Evolutionary conservation across 2,888 invertebrate genomes (phyloP).

Genomic region (Strigamia crassipes): DNA sequence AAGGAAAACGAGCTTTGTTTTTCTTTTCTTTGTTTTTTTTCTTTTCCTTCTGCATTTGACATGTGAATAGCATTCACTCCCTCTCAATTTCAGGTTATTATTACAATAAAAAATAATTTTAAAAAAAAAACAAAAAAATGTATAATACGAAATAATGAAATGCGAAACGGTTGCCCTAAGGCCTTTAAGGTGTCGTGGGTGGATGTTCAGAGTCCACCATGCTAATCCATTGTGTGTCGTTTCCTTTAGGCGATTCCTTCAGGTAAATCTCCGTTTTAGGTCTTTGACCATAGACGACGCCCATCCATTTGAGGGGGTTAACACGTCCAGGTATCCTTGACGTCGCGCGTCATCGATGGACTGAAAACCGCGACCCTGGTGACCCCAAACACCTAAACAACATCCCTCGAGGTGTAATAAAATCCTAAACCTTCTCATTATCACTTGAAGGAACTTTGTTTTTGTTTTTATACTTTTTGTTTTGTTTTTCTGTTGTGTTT

Average conservation of each 20-base stretch:
- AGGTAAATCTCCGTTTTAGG: slow-evolving; percentile 40
- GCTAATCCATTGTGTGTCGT: background rate
- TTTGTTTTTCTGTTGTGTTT: background rate
- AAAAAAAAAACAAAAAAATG: background rate
- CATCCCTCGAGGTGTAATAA: slow-evolving; percentile 18
- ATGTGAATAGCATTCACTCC: background rate
- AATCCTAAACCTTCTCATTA: background rate
- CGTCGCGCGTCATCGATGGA: slow-evolving; percentile 39
- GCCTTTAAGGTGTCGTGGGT: background rate
- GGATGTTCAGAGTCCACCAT: background rate
- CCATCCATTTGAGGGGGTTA: background rate
- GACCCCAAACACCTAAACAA: slow-evolving; percentile 22
- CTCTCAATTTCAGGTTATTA: slow-evolving; percentile 20
- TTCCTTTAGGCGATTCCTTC: slow-evolving; percentile 31
- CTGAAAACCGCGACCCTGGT: slow-evolving; percentile 6
- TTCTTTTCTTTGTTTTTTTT: background rate
- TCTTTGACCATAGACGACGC: slow-evolving; percentile 33
- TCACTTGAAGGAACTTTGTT: slow-evolving; percentile 1
- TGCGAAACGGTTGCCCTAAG: background rate
- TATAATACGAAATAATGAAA: slow-evolving; percentile 3
- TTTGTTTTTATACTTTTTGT: background rate
- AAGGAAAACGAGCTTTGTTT: slow-evolving; percentile 23
- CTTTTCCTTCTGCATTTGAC: background rate
- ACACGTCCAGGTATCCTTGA: slow-evolving; percentile 25
- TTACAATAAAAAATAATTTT: background rate